Evolutionary conservation across 2,113 vertebrate species (phyloP).

Genomic region (Zapus hudsonius): DNA sequence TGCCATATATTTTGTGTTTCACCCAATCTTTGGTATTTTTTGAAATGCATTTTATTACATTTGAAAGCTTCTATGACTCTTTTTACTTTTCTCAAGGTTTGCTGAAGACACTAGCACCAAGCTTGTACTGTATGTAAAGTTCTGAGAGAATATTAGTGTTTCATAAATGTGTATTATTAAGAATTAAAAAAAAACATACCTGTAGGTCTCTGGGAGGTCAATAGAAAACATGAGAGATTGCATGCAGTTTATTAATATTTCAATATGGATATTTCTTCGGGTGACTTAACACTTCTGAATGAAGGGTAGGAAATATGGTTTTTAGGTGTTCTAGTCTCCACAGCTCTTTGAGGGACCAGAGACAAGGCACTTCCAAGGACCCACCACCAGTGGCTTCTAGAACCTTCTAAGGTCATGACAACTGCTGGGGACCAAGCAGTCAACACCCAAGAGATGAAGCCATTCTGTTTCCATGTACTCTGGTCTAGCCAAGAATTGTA

Average conservation of each 20-base stretch:
- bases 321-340: neutral
- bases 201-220: neutral
- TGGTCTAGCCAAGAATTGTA: no score
- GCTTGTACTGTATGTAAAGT: neutral
- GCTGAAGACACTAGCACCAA: neutral
- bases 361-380: no score
- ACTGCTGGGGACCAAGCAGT: no score
- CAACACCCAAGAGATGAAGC: no score
- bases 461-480: no score
- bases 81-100: constrained; percentile 1
- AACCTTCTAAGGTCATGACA: no score
- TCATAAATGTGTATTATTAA: neutral
- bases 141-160: neutral
- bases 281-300: neutral
- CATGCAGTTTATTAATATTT: neutral
- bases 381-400: no score
- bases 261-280: neutral
- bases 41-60: constrained; percentile 4
- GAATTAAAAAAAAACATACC: constrained; percentile 42
- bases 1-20: neutral
- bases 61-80: neutral
- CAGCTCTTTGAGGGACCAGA: neutral
- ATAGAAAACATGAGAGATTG: neutral
- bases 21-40: constrained; percentile 12
- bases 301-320: neutral